Evolutionary conservation across 1,140 invertebrate species (phyloP), one percentile per base, ranked within the genome.

Genomic region (Eumeta japonica): DNA sequence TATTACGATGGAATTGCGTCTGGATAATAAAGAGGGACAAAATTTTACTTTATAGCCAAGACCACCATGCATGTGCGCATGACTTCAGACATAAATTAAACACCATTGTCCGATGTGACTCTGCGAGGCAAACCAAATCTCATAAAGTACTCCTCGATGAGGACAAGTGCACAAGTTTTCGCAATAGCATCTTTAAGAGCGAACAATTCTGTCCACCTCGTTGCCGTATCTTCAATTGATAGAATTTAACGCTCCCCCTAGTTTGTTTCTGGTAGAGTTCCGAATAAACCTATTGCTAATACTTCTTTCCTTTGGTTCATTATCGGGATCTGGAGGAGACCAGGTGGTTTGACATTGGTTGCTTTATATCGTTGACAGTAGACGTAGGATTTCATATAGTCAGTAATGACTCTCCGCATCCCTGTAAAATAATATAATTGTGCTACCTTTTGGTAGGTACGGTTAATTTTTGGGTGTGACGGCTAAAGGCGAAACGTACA

Each of bases 261-360:
- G 14, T 16, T 7, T n/a, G 44, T 46, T 10, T 45, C 48, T 2
- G 43, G 42, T 2, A 53, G 28, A 1, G 45, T 43, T 3, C 51
- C 48, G 10, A 55, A 55, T 1, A 54, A 53, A 7, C 58, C 62
- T 1, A 61, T 41, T 1, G 58, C 47, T 3, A 58, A 5, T 1
- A 53, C 48, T 32, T 62, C 55, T 5, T 41, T 42, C 9, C 51
- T 17, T 16, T 54, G 50, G 3, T 43, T 37, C 10, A 41, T 10
- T 0, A 50, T 36, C 3, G 42, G 43, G 7, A 39, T 50, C 20
- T 46, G 46, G 2, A 51, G 27, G 15, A 54, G 20, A 1, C 54
- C 48, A 10, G 43, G 27, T 2, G 53, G 56, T 38, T 59, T 59
- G 7, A 37, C 1, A 29, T 55, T 55, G 15, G 14, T 4, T 2